These are phyloP conservation scores for Aix galericulata DNA, from an alignment of 2,113 vertebrate genomes.

Conservation along the genomic window DNA sequence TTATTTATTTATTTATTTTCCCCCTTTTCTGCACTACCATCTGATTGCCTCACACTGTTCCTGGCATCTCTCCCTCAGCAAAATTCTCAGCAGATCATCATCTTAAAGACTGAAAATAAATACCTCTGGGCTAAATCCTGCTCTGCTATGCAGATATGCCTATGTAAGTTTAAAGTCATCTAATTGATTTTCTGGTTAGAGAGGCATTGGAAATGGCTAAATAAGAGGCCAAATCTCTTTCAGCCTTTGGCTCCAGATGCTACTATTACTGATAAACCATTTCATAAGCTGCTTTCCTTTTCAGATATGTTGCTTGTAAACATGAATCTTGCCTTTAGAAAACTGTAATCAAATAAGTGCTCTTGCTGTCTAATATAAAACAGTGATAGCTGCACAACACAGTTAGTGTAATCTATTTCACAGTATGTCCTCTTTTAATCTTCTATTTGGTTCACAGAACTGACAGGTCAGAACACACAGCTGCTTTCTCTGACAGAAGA, in stretches of 20 bases:
- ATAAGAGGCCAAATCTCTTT: not conserved
- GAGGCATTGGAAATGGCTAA: not conserved
- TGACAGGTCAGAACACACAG: not conserved
- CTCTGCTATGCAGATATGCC: not conserved
- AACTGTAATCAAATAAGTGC: conserved; percentile 28
- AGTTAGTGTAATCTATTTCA: conserved; percentile 32
- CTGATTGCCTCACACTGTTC: not conserved
- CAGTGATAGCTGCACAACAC: not conserved
- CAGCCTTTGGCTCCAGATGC: conserved; percentile 1
- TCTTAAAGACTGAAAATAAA: not conserved
- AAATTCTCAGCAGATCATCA: not conserved
- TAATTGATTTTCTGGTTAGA: conserved; percentile 41
- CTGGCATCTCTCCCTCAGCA: not conserved
- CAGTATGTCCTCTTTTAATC: conserved; percentile 15
- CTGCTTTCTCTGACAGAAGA: not conserved
- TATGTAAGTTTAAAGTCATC: not conserved
- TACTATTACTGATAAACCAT: conserved; percentile 18
- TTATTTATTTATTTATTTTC: too few species aligned
- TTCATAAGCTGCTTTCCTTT: conserved; percentile 38
- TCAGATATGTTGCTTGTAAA: conserved; percentile 32
- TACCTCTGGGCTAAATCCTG: not conserved
- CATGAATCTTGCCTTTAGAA: conserved; percentile 21
- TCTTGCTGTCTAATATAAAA: conserved; percentile 5
- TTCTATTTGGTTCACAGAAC: not conserved
- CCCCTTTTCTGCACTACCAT: not conserved